Percentiles rank a stretch among this genome's conserved stretches.
These are phyloP conservation scores for Phenganax marumi DNA, from an alignment of 92 coral and sea anemone species.

Conservation along the genomic window DNA sequence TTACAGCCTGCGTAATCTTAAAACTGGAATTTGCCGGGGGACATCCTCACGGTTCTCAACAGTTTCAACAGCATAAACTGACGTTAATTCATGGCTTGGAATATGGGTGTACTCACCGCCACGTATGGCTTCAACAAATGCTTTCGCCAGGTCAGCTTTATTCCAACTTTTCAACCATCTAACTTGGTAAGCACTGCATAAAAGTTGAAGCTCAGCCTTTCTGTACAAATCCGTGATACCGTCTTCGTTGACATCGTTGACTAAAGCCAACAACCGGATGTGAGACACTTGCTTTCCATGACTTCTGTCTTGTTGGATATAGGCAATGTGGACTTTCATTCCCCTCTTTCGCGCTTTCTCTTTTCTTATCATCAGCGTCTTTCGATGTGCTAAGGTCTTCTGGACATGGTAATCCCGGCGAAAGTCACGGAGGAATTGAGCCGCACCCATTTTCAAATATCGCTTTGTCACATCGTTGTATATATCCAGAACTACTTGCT, in stretches of 20 bases:
- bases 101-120: not conserved
- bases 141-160: not conserved
- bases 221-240: not conserved
- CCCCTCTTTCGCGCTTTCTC: not conserved
- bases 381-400: conserved; percentile 10
- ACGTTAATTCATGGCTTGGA: not conserved
- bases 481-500: not conserved
- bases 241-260: not conserved
- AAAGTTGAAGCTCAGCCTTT: conserved; percentile 8
- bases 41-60: too few relatives aligned
- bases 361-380: not conserved
- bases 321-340: conserved; percentile 14
- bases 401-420: conserved; percentile 1
- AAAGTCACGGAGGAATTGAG: too few relatives aligned
- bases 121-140: not conserved
- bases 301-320: conserved; percentile 33
- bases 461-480: not conserved
- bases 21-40: too few relatives aligned
- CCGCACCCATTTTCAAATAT: conserved; percentile 3
- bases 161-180: too few relatives aligned
- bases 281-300: conserved; percentile 4
- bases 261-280: not conserved
- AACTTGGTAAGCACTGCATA: too few relatives aligned
- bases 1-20: too few relatives aligned
- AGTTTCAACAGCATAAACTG: too few relatives aligned